Conservation (phyloP, 2,113 vertebrate genomes). For the Zeus faber region DNA sequence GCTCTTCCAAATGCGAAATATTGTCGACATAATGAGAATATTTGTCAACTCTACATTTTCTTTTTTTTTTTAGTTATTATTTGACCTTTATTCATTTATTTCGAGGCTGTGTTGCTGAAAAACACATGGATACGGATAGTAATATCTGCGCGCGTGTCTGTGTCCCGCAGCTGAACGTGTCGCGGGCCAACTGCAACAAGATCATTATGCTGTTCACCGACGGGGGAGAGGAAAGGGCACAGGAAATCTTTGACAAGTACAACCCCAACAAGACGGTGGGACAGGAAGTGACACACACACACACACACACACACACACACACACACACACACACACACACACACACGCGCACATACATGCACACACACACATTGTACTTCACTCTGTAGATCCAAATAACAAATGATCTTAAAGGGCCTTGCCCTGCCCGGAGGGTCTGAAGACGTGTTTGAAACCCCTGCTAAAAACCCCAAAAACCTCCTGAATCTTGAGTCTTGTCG, state of each 20-base stretch:
- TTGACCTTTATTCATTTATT: too few relatives aligned
- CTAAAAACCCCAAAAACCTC: too few relatives aligned
- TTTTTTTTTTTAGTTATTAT: too few relatives aligned
- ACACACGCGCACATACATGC: background rate
- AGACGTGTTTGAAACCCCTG: too few relatives aligned
- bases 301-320: background rate
- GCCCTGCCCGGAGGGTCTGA: background rate
- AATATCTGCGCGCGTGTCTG: background rate
- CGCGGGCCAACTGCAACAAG: conserved; percentile 95
- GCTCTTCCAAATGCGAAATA: too few relatives aligned
- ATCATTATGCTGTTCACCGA: conserved; percentile 99
- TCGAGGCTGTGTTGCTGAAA: too few relatives aligned
- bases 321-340: background rate
- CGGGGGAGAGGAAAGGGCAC: conserved; percentile 91
- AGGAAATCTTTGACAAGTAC: conserved; percentile 90
- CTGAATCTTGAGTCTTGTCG: too few relatives aligned
- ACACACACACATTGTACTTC: background rate
- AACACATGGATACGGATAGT: too few relatives aligned
- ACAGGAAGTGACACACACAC: background rate
- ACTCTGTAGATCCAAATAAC: too few relatives aligned
- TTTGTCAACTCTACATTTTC: too few relatives aligned
- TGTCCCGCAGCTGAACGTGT: conserved; percentile 78
- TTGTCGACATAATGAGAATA: too few relatives aligned
- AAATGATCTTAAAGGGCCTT: background rate
- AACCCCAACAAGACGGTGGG: conserved; percentile 86